Base-by-base conservation (phyloP, 2,113 vertebrate species). In the Myocastor coypus region DNA sequence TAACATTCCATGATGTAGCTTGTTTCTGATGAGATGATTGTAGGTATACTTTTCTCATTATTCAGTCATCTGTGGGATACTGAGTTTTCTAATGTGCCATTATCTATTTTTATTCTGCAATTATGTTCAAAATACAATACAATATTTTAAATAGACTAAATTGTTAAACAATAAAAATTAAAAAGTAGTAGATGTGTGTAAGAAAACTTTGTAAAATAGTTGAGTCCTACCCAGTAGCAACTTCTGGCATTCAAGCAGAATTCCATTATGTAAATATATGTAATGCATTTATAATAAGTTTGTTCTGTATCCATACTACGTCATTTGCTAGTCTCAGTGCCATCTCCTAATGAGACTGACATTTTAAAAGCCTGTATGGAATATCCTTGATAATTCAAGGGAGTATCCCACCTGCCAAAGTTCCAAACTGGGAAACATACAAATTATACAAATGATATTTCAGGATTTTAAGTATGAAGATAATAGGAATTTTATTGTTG, bases 1-100 rank as follows among this genome's bases (percentile, higher is more conserved):
- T 98, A 98, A 99, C 99, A 99, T 99, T 99, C 99, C 99, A 99
- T 98, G 98, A 98, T 98, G 99, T 99, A 98, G 98, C 98, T 99
- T 99, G 99, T 99, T 99, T 98, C 98, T 98, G 98, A 99, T 99
- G 98, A 99, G 98, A 99, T 99, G 99, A 99, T 99, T 99, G 99
- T 99, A 99, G 98, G 98, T 99, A 99, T 98, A 99, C 97, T 98
- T 98, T 98, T 98, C 98, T 98, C 99, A 98, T 98, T 98, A 99
- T 99, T 98, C 98, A 98, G n/a, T 99, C 99, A 99, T 98, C 98
- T 98, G 98, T 98, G 99, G 98, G 98, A 99, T 98, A 98, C 92
- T 98, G 98, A 99, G 98, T 99, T 99, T 98, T 98, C 99, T 99
- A 98, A 99, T 98, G 99, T 99, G 99, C 99, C 99, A 99, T 99